Evolutionary conservation across 2,113 vertebrate species (phyloP).

Genomic region (Bubo scandiacus): DNA sequence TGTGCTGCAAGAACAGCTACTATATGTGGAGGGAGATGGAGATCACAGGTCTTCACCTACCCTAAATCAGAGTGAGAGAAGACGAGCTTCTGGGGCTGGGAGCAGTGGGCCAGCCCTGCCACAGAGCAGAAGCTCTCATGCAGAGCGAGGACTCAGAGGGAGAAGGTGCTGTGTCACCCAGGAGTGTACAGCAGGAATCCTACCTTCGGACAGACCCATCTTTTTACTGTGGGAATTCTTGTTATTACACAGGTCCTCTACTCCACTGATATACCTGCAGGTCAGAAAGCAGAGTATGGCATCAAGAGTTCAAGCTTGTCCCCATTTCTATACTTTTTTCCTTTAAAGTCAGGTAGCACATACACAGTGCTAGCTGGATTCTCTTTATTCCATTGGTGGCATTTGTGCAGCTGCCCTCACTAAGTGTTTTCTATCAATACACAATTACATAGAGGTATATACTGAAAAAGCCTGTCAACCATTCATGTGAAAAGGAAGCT

Average conservation of each 20-base stretch:
- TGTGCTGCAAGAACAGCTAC: background rate
- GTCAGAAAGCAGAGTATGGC: background rate
- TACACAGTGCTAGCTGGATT: background rate
- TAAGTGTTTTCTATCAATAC: background rate
- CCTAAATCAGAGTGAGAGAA: background rate
- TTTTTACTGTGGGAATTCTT: background rate
- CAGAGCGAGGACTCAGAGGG: fast-evolving
- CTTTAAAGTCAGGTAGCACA: background rate
- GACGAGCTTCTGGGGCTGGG: background rate
- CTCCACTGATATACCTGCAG: background rate
- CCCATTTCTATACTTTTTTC: background rate
- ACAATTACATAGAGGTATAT: background rate
- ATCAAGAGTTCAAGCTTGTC: background rate
- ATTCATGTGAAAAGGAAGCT: background rate
- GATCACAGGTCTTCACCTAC: background rate
- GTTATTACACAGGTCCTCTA: background rate
- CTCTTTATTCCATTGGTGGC: background rate
- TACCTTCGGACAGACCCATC: background rate
- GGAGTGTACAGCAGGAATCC: background rate
- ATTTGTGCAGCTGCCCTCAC: background rate
- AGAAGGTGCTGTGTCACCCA: background rate
- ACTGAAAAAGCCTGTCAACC: background rate
- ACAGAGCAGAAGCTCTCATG: background rate
- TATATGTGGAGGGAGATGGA: background rate
- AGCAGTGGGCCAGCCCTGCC: background rate